Evolutionary conservation across 30 jellyfish, hydroid and myxozoan genomes (phyloP), one percentile per base, ranked within the genome.

Genomic region (Rhopilema esculentum): DNA sequence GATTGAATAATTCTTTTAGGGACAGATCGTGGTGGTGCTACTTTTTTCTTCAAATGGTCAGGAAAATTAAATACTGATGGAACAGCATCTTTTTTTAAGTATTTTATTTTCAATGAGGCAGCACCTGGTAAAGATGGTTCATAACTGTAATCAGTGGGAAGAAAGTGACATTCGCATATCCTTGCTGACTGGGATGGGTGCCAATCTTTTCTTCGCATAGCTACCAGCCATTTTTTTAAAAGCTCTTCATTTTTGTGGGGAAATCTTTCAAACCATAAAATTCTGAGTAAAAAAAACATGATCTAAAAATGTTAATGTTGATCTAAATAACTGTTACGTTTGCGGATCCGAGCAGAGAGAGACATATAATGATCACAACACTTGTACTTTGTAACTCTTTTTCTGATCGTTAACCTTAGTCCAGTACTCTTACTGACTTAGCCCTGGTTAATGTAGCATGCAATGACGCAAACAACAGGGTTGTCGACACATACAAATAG

Each of bases 31-130:
- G n/a, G n/a, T 74, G 85, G 85, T n/a, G 15, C 21, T 16, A n/a
- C 27, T 29, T 49, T 32, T 20, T 24, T 72, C 84, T 29, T 22
- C 16, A 77, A 53, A 57, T 77, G 88, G 20, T 51, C 80, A 17
- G 79, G 88, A 52, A 77, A 77, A 26, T 25, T 57, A 21, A 77
- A 77, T 77, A 50, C 88, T 17, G 82, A 77, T 0, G 85, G 88
- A n/a, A 77, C 80, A 16, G 88, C 88, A 77, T 77, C 87, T n/a
- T n/a, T n/a, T n/a, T n/a, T n/a, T n/a, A n/a, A n/a, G n/a, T n/a
- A n/a, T n/a, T n/a, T n/a, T n/a, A n/a, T n/a, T n/a, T n/a, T n/a
- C n/a, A n/a, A n/a, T n/a, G n/a, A n/a, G n/a, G n/a, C n/a, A n/a
- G n/a, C n/a, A n/a, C n/a, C n/a, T n/a, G n/a, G n/a, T n/a, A n/a